Base-by-base conservation (phyloP, 2,113 vertebrate genomes). In the Chauna torquata region DNA sequence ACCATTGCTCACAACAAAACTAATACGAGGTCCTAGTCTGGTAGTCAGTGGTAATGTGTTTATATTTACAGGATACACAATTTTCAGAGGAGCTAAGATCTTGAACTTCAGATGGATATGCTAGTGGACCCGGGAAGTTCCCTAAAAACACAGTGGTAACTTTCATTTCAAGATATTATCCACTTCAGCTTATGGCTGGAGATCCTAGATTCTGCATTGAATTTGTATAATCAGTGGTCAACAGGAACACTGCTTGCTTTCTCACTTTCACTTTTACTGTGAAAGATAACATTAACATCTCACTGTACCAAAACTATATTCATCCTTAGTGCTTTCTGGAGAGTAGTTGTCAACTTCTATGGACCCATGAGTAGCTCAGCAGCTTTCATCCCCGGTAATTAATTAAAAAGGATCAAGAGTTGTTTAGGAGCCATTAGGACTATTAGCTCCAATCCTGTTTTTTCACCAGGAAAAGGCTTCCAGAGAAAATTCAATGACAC, bases 401-500 rank as follows among this genome's bases (percentile, higher is more conserved):
- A 88, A 75, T 91, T 93, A 58, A 82, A 78, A 87, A 85, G 23
- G 13, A 75, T 86, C 59, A 64, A 88, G 45, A 89, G 40, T 17
- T 76, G 75, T 92, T 94, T 90, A 89, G 78, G 78, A 87, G 57
- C 83, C 66, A 14, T 94, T 94, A 90, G 22, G 36, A 61, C 92
- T 94, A 80, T 94, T 92, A 84, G 42, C 77, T 52, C 28, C 8
- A 40, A 54, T 44, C 19, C 24, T 76, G 30, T 0, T 77, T 96
- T 92, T 77, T 38, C 20, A 74, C 61, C 34, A 77, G 32, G 19
- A 34, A 82, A 94, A 75, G 50, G 4, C 32, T 11, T 69, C 54
- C 77, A 83, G 72, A 58, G 58, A 87, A 94, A 95, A 94, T 68
- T 77, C 85, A 90, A 72, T 80, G 19, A 32, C 14, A 45, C 13